phyloP scores from a whole-genome alignment of 2,113 vertebrate genomes.

The Macrotus californicus region DNA sequence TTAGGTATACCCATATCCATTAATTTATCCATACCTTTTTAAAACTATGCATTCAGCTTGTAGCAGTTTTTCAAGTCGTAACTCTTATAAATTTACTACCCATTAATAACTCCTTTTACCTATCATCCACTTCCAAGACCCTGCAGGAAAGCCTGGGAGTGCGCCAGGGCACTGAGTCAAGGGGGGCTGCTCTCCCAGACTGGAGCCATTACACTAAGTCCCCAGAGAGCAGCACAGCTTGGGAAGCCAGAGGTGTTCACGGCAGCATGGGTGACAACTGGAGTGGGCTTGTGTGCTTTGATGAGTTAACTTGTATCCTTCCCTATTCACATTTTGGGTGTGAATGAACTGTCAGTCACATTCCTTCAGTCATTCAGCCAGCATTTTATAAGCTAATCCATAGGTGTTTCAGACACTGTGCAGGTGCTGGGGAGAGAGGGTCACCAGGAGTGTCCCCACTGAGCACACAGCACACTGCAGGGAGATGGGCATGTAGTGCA shows the following conservation, averaged over 20 bases:
- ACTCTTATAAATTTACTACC: background rate
- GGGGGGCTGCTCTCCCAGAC: background rate
- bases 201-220: background rate
- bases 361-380: background rate
- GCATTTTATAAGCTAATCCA: background rate
- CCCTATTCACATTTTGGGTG: background rate
- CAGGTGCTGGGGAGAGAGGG: background rate
- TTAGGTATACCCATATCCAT: constrained; percentile 2
- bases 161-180: background rate
- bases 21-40: constrained; percentile 8
- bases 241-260: background rate
- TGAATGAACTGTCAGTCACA: background rate
- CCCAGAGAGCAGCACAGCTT: background rate
- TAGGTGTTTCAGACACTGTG: background rate
- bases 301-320: background rate
- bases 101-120: background rate
- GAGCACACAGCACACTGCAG: background rate
- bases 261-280: background rate
- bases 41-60: background rate
- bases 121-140: background rate
- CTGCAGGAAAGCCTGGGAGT: background rate
- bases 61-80: background rate
- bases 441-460: background rate
- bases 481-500: background rate
- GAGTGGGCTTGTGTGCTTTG: background rate